A percentile compares a stretch with the other conserved stretches of the same genome.
Evolutionary conservation across 2,888 invertebrate species (phyloP).

Genomic region (Ornithoptera alexandrae): DNA sequence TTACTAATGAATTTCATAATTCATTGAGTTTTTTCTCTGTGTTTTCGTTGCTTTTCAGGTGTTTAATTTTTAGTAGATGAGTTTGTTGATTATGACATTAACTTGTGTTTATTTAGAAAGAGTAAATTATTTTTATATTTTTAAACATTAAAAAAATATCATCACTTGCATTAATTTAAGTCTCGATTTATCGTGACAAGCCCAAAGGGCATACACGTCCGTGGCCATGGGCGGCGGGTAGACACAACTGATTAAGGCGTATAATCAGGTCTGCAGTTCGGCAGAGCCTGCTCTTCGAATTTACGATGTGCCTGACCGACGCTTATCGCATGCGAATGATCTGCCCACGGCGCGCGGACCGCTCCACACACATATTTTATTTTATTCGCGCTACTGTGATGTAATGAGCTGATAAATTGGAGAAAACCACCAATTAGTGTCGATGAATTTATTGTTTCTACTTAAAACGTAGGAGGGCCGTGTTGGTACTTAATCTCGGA

Average conservation of each 20-base stretch:
- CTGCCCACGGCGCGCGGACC: constrained; percentile 74
- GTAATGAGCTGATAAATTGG: constrained; percentile 81
- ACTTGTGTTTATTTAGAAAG: background rate
- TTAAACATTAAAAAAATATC: constrained; percentile 17
- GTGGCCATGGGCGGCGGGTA: constrained; percentile 44
- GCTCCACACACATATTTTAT: constrained; percentile 78
- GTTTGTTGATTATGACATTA: background rate
- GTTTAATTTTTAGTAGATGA: too few relatives aligned
- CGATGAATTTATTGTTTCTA: constrained; percentile 81
- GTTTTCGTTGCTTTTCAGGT: too few relatives aligned
- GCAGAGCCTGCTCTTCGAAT: constrained; percentile 76
- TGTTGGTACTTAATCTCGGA: constrained; percentile 71
- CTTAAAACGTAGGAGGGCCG: constrained; percentile 79
- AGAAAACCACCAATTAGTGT: constrained; percentile 81
- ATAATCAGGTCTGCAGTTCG: constrained; percentile 78
- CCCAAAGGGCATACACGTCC: constrained; percentile 17
- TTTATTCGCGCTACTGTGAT: constrained; percentile 81
- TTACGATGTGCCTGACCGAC: constrained; percentile 79
- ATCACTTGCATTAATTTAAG: constrained; percentile 28
- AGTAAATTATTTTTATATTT: background rate
- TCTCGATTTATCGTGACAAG: constrained; percentile 28
- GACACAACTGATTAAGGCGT: constrained; percentile 71
- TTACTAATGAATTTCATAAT: too few relatives aligned
- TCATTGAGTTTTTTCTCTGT: too few relatives aligned
- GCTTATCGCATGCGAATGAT: constrained; percentile 80